phyloP scores from a whole-genome alignment of 2,113 vertebrate genomes.

The Ameiurus melas region DNA sequence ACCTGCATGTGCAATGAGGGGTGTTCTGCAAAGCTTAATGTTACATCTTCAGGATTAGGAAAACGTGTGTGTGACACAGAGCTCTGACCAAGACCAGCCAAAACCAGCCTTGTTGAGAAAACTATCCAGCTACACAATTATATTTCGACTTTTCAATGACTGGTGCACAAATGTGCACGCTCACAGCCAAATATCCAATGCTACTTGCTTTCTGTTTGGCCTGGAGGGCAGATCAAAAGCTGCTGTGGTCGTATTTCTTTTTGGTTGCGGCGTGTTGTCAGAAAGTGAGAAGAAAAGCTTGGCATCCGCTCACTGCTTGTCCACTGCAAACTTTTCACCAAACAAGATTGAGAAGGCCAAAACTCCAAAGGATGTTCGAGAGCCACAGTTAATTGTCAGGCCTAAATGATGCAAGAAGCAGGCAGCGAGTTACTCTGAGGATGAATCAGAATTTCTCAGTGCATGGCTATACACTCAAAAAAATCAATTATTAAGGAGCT shows the following conservation, averaged over 20 bases:
- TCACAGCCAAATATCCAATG: conserved; percentile 30
- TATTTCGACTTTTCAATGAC: conserved; percentile 38
- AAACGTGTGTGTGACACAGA: conserved; percentile 29
- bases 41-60: conserved; percentile 43
- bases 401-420: conserved; percentile 77
- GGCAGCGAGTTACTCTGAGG: conserved; percentile 72
- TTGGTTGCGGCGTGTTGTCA: conserved; percentile 64
- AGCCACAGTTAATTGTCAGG: conserved; percentile 63
- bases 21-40: conserved; percentile 33
- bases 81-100: conserved; percentile 36
- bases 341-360: conserved; percentile 63
- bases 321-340: conserved; percentile 66
- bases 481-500: conserved; percentile 80
- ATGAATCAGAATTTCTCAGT: conserved; percentile 84
- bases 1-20: conserved; percentile 8
- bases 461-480: conserved; percentile 76
- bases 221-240: conserved; percentile 47
- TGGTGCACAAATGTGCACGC: conserved; percentile 26
- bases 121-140: conserved; percentile 48
- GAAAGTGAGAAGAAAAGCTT: conserved; percentile 61
- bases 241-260: conserved; percentile 59
- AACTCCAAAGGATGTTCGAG: conserved; percentile 68
- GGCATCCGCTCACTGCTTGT: conserved; percentile 50
- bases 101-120: conserved; percentile 31
- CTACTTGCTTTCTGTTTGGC: conserved; percentile 22